These are phyloP conservation scores for Actinopyga echinites DNA, from an alignment of 53 echinoderm and acorn worm species.

Conservation along the genomic window DNA sequence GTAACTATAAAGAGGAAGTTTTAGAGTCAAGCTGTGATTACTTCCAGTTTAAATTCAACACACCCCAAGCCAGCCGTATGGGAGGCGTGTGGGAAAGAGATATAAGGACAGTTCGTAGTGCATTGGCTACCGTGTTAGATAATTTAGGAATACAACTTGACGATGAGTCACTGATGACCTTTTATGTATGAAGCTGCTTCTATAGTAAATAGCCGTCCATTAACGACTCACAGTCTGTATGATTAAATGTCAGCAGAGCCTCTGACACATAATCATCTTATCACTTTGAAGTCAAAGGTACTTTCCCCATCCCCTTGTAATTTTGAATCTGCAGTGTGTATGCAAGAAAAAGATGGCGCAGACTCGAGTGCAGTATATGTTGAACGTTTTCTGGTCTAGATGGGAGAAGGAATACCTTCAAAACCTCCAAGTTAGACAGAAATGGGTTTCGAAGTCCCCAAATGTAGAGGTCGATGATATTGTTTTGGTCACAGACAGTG, in stretches of 20 bases:
- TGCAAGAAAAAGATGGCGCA: neutral
- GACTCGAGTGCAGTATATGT: constrained; percentile 1
- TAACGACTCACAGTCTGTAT: constrained; percentile 12
- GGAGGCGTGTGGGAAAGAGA: constrained; percentile 74
- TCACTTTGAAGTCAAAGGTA: neutral
- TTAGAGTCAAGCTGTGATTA: no score
- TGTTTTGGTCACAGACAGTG: neutral
- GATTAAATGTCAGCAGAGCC: neutral
- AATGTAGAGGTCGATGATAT: constrained; percentile 32
- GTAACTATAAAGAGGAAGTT: neutral
- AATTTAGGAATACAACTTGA: constrained; percentile 53
- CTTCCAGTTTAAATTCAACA: no score
- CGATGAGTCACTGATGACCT: constrained; percentile 49
- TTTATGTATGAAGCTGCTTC: constrained; percentile 50
- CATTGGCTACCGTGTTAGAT: constrained; percentile 41
- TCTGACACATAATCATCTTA: neutral
- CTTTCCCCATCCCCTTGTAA: no score
- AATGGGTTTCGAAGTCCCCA: neutral
- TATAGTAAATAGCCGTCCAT: constrained; percentile 48
- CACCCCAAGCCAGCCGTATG: no score
- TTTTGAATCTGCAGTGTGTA: neutral
- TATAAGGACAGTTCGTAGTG: constrained; percentile 45
- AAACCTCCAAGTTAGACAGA: constrained; percentile 4
- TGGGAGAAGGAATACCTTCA: constrained; percentile 18
- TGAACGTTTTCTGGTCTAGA: constrained; percentile 13